Evolutionary conservation across 1,140 invertebrate genomes (phyloP).

Genomic region (Lepidurus apus): DNA sequence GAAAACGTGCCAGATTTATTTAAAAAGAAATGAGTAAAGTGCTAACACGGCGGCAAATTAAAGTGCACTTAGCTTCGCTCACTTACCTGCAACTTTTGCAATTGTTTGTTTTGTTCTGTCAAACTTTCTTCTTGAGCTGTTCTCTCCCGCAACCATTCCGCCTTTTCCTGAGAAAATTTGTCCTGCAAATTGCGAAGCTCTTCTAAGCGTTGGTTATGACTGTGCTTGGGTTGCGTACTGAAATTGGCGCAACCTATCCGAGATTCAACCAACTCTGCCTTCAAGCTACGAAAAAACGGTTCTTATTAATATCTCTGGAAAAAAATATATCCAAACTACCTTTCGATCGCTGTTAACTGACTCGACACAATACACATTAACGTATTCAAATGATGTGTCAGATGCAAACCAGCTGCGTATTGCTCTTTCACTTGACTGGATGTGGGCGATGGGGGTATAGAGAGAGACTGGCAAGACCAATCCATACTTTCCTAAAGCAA

Average conservation of each 20-base stretch:
- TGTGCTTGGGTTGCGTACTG: constrained; percentile 46
- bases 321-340: constrained; percentile 42
- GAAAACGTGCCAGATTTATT: constrained; percentile 30
- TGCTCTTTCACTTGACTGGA: constrained; percentile 23
- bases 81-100: constrained; percentile 57
- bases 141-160: constrained; percentile 61
- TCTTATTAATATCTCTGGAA: background rate
- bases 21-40: constrained; percentile 33
- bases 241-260: constrained; percentile 32
- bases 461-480: background rate
- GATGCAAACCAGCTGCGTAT: constrained; percentile 23
- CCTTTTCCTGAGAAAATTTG: constrained; percentile 70
- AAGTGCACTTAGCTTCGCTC: background rate
- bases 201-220: constrained; percentile 66
- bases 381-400: constrained; percentile 49
- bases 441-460: background rate
- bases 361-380: constrained; percentile 75
- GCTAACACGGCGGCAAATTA: background rate
- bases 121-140: constrained; percentile 48
- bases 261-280: constrained; percentile 27
- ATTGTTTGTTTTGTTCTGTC: constrained; percentile 47
- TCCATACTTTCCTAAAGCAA: background rate
- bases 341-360: constrained; percentile 77
- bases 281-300: constrained; percentile 27
- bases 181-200: constrained; percentile 67